These are phyloP conservation scores for Caranx ignobilis DNA, from an alignment of 2,113 vertebrate species.

Conservation along the genomic window DNA sequence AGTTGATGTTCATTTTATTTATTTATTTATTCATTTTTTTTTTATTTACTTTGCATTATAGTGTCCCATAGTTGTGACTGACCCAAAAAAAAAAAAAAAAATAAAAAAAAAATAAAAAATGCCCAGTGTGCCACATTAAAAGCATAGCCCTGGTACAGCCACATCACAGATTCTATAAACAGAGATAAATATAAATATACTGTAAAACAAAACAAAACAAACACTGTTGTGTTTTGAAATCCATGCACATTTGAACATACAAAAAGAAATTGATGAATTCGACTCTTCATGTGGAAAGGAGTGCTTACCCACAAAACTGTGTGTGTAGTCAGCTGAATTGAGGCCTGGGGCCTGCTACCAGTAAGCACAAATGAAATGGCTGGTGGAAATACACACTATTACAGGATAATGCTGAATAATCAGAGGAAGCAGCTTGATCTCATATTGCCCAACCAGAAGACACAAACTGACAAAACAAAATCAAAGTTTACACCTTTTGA, in stretches of 20 bases:
- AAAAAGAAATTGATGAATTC: neutral
- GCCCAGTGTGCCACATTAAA: no score
- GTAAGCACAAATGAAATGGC: neutral
- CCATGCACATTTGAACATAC: neutral
- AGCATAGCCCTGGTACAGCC: neutral
- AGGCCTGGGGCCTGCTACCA: neutral
- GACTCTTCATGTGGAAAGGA: neutral
- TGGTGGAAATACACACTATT: neutral
- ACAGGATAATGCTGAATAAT: slow-evolving; percentile 4
- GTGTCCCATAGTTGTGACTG: no score
- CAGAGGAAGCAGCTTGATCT: neutral
- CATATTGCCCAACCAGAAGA: neutral
- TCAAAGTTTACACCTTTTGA: neutral
- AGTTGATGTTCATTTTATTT: no score
- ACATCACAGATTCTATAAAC: slow-evolving; percentile 7
- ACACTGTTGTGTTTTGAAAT: neutral
- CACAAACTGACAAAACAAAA: neutral
- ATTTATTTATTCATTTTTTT: no score
- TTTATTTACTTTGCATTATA: no score
- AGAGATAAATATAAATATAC: neutral
- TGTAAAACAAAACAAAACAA: neutral
- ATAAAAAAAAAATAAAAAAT: no score
- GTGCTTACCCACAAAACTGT: neutral
- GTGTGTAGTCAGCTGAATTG: neutral
- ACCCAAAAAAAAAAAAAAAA: no score